Evolutionary conservation across 1,140 invertebrate genomes (phyloP), one percentile per base, ranked within the genome.

Genomic region (Episyrphus balteatus): DNA sequence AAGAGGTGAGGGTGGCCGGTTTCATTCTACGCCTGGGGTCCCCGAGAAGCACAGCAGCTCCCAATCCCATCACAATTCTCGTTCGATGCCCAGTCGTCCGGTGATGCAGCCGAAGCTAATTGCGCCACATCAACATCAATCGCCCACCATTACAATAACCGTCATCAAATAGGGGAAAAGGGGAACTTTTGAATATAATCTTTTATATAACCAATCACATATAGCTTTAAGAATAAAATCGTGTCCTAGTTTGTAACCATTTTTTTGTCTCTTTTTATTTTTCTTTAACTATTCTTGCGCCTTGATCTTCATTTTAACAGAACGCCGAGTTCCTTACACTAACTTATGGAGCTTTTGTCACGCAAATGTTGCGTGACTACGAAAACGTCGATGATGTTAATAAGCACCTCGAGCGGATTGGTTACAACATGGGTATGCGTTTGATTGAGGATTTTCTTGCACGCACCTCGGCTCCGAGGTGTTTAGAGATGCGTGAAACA

Each of bases 371-470:
- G 14, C 93, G 95, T 71, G 97, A 99, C 73, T 91, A 91, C 62
- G 96, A 99, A 68, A 95, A 94, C 73, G 81, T 90, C 18, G 95
- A 98, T 42, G 95, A 99, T 74, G 89, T 94, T 0, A 94, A 93
- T 62, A 92, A 93, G 64, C 90, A 94, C 61, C 69, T 96, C 32
- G 91, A 95, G 57, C 71, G 89, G 62, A 88, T 95, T 69, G 94
- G 94, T 18, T 99, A 98, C 61, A 99, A 98, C 62, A 99, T 99
- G 80, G 97, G 97, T 30, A 83, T 98, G 40, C 74, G 96, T 34
- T 71, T 99, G 10, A 95, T 99, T 54, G 96, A 99, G 74, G 97
- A 99, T 66, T 99, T 96, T 61, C 73, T 99, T 14, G 92, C 95
- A 1, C 79, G 93, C 57, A 95, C 93, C 6, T 84, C 86, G 51